A percentile compares a stretch with the other conserved stretches of the same genome.
These are phyloP conservation scores for Sinocyclocheilus anshuiensis DNA, from an alignment of 2,113 vertebrate species.

Conservation along the genomic window DNA sequence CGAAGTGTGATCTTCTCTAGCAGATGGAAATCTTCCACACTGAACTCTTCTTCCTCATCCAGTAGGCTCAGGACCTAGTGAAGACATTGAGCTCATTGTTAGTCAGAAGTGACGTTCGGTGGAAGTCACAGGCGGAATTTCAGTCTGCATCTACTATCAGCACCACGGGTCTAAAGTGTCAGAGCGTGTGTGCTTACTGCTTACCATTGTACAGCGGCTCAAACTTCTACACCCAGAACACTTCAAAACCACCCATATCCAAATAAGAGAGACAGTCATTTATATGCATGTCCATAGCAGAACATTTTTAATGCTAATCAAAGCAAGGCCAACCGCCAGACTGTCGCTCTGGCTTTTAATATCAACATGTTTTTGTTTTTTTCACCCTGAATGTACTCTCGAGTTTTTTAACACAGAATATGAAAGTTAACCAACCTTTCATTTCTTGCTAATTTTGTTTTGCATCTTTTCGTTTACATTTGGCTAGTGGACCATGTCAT, in stretches of 20 bases:
- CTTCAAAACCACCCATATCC: not conserved
- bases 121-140: not conserved
- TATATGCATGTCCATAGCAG: constrained; percentile 38
- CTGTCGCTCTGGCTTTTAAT: not conserved
- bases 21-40: constrained; percentile 87
- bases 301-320: constrained; percentile 59
- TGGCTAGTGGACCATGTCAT: not conserved
- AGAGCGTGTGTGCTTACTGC: not conserved
- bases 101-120: not conserved
- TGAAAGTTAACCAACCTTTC: not conserved
- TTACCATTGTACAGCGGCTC: not conserved
- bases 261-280: constrained; percentile 30
- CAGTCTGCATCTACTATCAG: not conserved
- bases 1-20: constrained; percentile 87
- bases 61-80: constrained; percentile 85
- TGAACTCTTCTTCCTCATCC: constrained; percentile 79
- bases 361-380: not conserved
- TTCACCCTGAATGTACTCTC: constrained; percentile 51
- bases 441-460: not conserved
- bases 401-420: not conserved
- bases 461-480: not conserved
- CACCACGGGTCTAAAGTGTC: not conserved
- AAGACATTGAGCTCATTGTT: constrained; percentile 21
- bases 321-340: constrained; percentile 44
- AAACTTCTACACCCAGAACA: not conserved